A percentile compares a stretch with the other conserved stretches of the same genome.
phyloP scores from a whole-genome alignment of 2,797 vertebrate genomes.

The Yasuhikotakia modesta region DNA sequence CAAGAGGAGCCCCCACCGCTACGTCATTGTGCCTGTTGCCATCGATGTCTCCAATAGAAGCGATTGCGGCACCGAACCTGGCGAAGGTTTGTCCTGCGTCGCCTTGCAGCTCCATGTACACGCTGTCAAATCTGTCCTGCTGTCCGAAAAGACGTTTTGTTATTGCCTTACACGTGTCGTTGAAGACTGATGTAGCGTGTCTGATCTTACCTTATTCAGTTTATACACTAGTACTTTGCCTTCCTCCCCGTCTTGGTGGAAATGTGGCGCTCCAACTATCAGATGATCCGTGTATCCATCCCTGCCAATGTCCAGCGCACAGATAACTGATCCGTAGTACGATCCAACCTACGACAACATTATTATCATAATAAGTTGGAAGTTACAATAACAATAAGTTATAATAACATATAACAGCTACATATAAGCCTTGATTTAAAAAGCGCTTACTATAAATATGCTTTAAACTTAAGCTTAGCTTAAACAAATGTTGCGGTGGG shows the following conservation, averaged over 20 bases:
- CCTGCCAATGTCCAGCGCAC: conserved; percentile 70
- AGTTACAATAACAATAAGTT: too few species aligned
- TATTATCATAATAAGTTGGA: not conserved
- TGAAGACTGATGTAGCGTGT: not conserved
- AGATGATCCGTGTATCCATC: conserved; percentile 72
- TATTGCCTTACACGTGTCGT: not conserved
- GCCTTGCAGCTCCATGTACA: conserved; percentile 51
- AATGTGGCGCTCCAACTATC: conserved; percentile 77
- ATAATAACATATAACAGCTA: too few species aligned
- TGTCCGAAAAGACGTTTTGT: not conserved
- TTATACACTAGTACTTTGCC: conserved; percentile 79
- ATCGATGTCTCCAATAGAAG: conserved; percentile 73
- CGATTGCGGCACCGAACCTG: conserved; percentile 77
- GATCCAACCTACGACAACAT: conserved; percentile 76
- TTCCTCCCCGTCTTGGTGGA: conserved; percentile 73
- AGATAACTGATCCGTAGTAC: conserved; percentile 81
- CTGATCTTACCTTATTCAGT: conserved; percentile 63
- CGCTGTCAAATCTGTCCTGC: conserved; percentile 51
- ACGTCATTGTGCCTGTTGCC: conserved; percentile 71
- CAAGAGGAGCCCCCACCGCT: conserved; percentile 76
- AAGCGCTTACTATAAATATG: too few species aligned
- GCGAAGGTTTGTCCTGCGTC: conserved; percentile 61
- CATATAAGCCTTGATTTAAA: not conserved
- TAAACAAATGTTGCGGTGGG: not conserved
- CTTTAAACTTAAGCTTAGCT: not conserved